These are phyloP conservation scores for Spilogale gracilis DNA, from an alignment of 2,113 vertebrate species.

Conservation along the genomic window DNA sequence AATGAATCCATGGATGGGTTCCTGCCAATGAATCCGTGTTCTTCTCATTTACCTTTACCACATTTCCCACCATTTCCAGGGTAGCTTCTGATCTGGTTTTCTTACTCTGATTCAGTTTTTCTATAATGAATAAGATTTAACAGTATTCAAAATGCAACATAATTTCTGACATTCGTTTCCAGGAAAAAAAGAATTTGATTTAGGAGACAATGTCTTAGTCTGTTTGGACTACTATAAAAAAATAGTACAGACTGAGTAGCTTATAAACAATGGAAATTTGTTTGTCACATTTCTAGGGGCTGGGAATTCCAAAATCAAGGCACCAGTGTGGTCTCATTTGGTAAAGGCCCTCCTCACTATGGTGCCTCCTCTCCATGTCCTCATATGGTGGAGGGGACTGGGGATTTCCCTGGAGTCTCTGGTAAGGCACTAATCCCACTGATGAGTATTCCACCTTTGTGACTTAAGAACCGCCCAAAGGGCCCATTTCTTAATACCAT, in stretches of 20 bases:
- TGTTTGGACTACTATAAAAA: neutral
- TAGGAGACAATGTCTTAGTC: neutral
- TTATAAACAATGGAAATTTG: neutral
- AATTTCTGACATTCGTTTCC: constrained; percentile 69
- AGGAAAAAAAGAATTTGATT: constrained; percentile 61
- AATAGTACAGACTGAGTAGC: neutral
- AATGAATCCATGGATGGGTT: neutral
- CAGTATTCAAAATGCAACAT: constrained; percentile 58
- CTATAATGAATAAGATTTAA: neutral
- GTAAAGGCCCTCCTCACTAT: neutral
- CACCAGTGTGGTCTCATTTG: neutral
- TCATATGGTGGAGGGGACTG: neutral
- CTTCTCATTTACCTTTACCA: constrained; percentile 68
- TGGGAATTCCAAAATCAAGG: neutral
- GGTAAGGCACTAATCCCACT: neutral
- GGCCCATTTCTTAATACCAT: neutral
- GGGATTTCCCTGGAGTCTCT: neutral
- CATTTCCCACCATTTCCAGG: constrained; percentile 59
- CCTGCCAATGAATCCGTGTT: neutral
- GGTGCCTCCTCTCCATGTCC: neutral
- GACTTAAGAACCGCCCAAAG: neutral
- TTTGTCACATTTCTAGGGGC: neutral
- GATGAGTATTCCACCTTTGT: neutral
- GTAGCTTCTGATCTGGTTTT: constrained; percentile 76
- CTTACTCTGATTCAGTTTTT: neutral